Evolutionary conservation across 2,888 invertebrate species (phyloP).

Genomic region (Stegana nigrithorax): DNA sequence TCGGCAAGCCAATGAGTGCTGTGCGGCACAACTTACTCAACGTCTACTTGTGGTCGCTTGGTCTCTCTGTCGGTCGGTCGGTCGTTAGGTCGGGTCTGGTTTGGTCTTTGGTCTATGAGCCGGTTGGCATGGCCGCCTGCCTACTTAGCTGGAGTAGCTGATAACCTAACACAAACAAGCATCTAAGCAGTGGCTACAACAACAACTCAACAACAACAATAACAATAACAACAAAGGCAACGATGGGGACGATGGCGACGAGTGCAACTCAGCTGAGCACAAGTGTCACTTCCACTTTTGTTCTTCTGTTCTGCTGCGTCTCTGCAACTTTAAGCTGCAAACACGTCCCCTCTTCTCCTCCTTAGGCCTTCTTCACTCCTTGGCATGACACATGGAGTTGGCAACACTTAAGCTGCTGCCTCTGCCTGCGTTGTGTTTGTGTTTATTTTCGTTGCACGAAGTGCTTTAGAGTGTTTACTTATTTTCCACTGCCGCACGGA

Average conservation of each 20-base stretch:
- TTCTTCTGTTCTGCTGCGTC: no score
- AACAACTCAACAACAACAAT: no score
- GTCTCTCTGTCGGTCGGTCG: background rate
- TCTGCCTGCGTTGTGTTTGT: background rate
- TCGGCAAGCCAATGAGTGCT: no score
- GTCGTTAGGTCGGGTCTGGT: background rate
- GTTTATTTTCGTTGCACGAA: background rate
- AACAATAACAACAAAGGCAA: no score
- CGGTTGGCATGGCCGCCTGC: background rate
- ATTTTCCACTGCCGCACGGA: no score
- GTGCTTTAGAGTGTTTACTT: no score
- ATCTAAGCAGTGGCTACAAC: no score
- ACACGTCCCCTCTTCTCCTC: no score
- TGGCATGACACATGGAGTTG: background rate
- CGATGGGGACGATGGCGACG: no score
- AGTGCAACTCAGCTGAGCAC: background rate
- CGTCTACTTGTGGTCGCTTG: background rate
- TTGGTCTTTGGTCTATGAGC: background rate
- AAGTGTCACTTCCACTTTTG: slow-evolving; percentile 6
- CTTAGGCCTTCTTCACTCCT: no score
- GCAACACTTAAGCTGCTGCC: background rate
- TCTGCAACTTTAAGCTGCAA: background rate
- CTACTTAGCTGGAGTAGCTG: background rate
- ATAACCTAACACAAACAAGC: background rate
- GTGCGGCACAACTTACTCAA: no score